Evolutionary conservation across 2,797 vertebrate species (phyloP).

Genomic region (Cossypha niveicapilla): DNA sequence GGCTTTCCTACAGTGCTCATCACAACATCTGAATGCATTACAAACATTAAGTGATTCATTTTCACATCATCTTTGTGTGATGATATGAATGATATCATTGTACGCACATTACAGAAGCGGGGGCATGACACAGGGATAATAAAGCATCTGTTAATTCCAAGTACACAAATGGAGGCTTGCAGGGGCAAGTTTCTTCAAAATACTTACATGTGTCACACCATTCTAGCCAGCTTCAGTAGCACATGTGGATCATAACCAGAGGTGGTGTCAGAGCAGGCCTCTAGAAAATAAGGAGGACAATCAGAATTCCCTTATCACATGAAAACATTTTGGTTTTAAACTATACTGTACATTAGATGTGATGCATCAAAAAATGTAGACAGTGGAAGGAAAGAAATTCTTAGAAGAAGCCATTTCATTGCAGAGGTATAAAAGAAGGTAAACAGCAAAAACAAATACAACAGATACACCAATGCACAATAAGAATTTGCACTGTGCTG

Average conservation of each 20-base stretch:
- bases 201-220: background rate
- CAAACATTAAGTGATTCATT: conserved; percentile 27
- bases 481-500: background rate
- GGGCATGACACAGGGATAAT: background rate
- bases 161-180: background rate
- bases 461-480: background rate
- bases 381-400: background rate
- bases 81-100: conserved; percentile 38
- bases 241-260: background rate
- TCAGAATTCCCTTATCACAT: background rate
- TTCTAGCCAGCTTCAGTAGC: background rate
- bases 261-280: background rate
- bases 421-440: background rate
- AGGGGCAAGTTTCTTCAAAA: background rate
- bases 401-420: background rate
- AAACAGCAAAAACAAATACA: background rate
- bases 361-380: background rate
- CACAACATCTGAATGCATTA: conserved; percentile 25
- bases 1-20: conserved; percentile 35
- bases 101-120: background rate
- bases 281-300: background rate
- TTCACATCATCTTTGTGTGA: conserved; percentile 23
- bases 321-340: background rate
- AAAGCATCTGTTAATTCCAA: conserved; percentile 1
- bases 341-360: background rate